Evolutionary conservation across 1,140 invertebrate species (phyloP), one percentile per base, ranked within the genome.

Genomic region (Listronotus oregonensis): DNA sequence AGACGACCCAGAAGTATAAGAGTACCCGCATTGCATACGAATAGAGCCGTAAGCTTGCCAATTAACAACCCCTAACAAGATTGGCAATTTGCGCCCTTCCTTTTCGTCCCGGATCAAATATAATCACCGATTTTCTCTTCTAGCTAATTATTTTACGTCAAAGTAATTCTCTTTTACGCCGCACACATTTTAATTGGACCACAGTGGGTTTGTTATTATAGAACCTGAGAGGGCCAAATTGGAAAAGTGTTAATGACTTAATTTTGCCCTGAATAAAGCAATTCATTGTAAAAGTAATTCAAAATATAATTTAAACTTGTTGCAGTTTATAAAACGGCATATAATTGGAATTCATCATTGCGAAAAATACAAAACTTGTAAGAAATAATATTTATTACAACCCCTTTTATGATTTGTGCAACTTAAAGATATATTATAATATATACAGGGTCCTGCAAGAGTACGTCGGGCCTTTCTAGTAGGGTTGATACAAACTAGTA

Each of bases 51-150:
- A 74, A 75, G 72, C 71, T 67, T 59, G 68, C 61, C 72, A 76
- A 76, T 76, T 76, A 76, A 74, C 74, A 76, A 73, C 70, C 75
- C 68, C 71, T 74, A 76, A 74, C 74, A 75, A 76, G 74, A 76
- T 76, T 74, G 74, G 69, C 74, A 76, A 76, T 76, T 76, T 76
- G 73, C 67, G 68, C 73, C 68, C 72, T 67, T 59, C 60, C 66
- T 66, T 66, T 68, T 60, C 69, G 56, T 64, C 70, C 68, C 66
- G 74, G 73, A 76, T 76, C 74, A 76, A 74, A 74, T 75, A 73
- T 75, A 73, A 76, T 73, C 74, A 72, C 46, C 71, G 74, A 76
- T 76, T 76, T 76, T 76, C 73, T 73, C 63, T 69, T 64, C 66
- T 34, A 68, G 70, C 70, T 76, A 76, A 76, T 76, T 76, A 76